Conservation (phyloP, 2,113 vertebrate genomes). For the Dicerorhinus sumatrensis region DNA sequence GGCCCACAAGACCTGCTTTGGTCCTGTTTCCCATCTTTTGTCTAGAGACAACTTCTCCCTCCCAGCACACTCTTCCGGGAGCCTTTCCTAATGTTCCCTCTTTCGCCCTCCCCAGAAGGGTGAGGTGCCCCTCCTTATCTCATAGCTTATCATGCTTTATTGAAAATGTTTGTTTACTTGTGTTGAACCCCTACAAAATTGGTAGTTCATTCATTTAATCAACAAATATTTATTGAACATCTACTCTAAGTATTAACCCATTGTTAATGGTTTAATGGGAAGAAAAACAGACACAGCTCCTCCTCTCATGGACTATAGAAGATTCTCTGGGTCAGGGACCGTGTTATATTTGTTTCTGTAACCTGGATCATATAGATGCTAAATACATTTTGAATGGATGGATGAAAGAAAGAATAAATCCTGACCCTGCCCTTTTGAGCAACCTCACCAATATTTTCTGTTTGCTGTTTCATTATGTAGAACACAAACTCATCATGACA, state of each 20-base stretch:
- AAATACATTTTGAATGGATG: background rate
- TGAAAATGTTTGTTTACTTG: background rate
- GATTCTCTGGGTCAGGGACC: background rate
- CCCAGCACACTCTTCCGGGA: background rate
- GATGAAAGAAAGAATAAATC: background rate
- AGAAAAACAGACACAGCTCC: background rate
- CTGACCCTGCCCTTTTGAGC: background rate
- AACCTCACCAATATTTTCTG: background rate
- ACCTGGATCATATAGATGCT: background rate
- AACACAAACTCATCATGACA: background rate
- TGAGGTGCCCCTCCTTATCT: background rate
- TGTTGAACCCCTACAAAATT: background rate
- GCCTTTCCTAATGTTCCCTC: fast-evolving
- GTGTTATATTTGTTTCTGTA: background rate
- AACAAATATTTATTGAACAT: background rate
- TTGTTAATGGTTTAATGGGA: background rate
- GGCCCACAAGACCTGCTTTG: background rate
- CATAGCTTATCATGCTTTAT: background rate
- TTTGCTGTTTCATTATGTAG: background rate
- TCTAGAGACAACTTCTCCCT: no score
- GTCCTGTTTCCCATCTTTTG: background rate
- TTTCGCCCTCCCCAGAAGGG: fast-evolving
- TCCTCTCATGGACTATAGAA: background rate
- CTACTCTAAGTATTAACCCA: background rate
- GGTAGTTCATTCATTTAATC: background rate